phyloP scores from a whole-genome alignment of 1,140 invertebrate species.

The Brachionus rubens region DNA sequence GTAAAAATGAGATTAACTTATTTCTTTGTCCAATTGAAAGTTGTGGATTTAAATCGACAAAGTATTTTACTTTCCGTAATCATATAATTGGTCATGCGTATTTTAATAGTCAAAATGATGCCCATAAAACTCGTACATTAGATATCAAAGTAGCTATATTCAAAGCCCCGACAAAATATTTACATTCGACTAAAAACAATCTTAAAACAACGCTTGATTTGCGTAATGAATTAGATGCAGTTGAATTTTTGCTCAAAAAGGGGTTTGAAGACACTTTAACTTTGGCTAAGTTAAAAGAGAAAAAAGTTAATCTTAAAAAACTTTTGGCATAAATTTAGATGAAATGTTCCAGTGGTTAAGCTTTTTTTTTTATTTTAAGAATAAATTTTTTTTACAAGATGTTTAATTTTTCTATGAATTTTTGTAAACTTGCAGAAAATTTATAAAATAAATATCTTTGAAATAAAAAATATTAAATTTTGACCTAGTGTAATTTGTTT shows the following conservation, averaged over 20 bases:
- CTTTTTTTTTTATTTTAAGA: slow-evolving; percentile 1
- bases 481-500: too few species aligned
- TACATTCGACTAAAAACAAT: neutral
- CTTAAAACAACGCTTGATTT: neutral
- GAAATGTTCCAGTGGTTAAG: too few species aligned
- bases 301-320: too few species aligned
- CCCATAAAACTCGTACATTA: neutral
- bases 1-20: slow-evolving; percentile 3
- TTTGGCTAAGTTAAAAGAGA: neutral
- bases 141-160: neutral
- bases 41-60: neutral
- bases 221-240: neutral
- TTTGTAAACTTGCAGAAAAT: too few species aligned
- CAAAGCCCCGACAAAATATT: neutral
- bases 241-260: neutral
- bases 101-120: neutral
- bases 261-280: neutral
- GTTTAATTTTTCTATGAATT: neutral
- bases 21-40: neutral
- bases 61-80: neutral
- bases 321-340: too few species aligned
- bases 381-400: too few species aligned
- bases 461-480: too few species aligned
- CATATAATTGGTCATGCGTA: neutral
- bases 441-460: too few species aligned